These are phyloP conservation scores for Tachina lurida DNA, from an alignment of 2,888 invertebrate species.

Conservation along the genomic window DNA sequence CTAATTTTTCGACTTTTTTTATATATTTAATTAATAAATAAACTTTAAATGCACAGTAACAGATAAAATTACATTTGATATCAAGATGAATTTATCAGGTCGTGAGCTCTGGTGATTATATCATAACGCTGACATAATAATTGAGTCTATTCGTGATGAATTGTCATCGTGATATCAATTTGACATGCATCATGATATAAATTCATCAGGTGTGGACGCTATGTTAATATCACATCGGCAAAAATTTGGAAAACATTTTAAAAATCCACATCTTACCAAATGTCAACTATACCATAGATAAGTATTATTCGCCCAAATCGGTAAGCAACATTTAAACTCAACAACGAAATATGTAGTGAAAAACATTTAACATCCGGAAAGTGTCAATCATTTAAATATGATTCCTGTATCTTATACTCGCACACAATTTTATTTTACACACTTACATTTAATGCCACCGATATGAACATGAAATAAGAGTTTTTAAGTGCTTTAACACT, in stretches of 20 bases:
- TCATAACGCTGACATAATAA: no score
- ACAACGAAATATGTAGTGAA: slow-evolving; percentile 71
- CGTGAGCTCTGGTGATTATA: no score
- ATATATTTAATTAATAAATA: no score
- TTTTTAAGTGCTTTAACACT: slow-evolving; percentile 53
- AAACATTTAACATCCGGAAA: slow-evolving; percentile 76
- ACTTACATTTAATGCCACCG: background rate
- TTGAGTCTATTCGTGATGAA: no score
- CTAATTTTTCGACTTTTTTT: no score
- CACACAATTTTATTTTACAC: background rate
- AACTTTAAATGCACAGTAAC: no score
- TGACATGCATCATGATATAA: no score
- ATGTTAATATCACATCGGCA: background rate
- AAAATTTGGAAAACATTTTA: background rate
- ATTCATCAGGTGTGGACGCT: no score
- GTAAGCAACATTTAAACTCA: slow-evolving; percentile 56
- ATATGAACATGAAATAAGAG: slow-evolving; percentile 14
- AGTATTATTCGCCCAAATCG: slow-evolving; percentile 8
- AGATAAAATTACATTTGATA: no score
- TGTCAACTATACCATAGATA: slow-evolving; percentile 28
- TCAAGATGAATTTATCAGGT: no score
- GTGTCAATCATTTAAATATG: slow-evolving; percentile 70
- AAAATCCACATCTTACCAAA: slow-evolving; percentile 8
- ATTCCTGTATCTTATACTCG: slow-evolving; percentile 31
- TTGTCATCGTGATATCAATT: no score